phyloP scores from a whole-genome alignment of 2,888 invertebrate genomes.

The Scaptomyza cyrtandrae region DNA sequence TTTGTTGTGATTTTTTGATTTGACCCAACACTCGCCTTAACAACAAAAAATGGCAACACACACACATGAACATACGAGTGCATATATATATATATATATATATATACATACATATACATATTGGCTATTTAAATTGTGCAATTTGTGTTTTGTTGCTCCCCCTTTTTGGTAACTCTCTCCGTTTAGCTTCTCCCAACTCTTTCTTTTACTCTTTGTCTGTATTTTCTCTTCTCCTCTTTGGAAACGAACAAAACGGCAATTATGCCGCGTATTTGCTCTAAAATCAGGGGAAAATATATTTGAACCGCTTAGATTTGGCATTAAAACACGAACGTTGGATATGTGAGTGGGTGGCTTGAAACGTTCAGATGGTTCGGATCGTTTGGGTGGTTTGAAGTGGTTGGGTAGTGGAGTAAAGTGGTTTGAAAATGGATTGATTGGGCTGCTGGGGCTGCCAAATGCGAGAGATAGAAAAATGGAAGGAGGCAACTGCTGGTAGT shows the following conservation, averaged over 20 bases:
- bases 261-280: slow-evolving; percentile 77
- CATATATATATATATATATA: slow-evolving; percentile 23
- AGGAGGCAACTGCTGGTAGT: slow-evolving; percentile 21
- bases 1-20: slow-evolving; percentile 80
- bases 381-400: slow-evolving; percentile 19
- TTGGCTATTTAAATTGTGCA: slow-evolving; percentile 70
- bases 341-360: slow-evolving; percentile 13
- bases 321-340: slow-evolving; percentile 57
- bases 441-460: slow-evolving; percentile 36
- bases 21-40: slow-evolving; percentile 67
- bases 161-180: slow-evolving; percentile 21
- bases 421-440: slow-evolving; percentile 64
- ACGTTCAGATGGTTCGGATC: slow-evolving; percentile 1
- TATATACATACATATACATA: slow-evolving; percentile 19
- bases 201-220: background rate
- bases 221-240: slow-evolving; percentile 1
- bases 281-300: slow-evolving; percentile 76
- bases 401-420: slow-evolving; percentile 29
- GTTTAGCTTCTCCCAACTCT: slow-evolving; percentile 3
- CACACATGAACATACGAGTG: slow-evolving; percentile 11
- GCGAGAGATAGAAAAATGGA: background rate
- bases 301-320: slow-evolving; percentile 78
- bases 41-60: too few relatives aligned
- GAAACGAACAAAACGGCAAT: slow-evolving; percentile 75
- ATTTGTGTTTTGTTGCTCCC: slow-evolving; percentile 56